Base-by-base conservation (phyloP, 1,140 invertebrate species). In the Cotesia chilonis region DNA sequence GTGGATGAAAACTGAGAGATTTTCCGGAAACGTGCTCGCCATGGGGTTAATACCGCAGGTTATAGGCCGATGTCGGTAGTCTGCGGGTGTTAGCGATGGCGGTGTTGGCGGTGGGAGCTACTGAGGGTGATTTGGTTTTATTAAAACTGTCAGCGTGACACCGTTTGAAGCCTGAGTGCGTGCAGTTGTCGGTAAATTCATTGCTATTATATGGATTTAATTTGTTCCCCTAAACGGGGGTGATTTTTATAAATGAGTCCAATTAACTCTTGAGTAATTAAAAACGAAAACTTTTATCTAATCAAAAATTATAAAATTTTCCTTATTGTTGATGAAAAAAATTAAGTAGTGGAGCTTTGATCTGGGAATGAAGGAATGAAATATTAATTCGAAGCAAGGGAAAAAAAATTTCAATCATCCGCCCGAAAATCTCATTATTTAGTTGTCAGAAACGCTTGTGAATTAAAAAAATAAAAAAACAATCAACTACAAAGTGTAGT, bases 101-200 rank as follows among this genome's bases (percentile, higher is more conserved):
- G 70, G 35, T 66, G 60, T 65, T 60, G 38, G 60, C 41, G 72
- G 73, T 64, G 63, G 70, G 69, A 63, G 65, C 70, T 68, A 60
- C 64, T 64, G 72, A 61, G 61, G 70, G 70, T 73, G 75, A 76
- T 76, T 74, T 67, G 69, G 74, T 68, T 78, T 77, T 76, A 77
- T 78, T 78, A 77, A 78, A 78, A 78, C 68, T 73, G 77, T 75
- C 75, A 73, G 71, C 57, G 37, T 12, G 35, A 60, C 71, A 47
- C 17, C 51, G 74, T 71, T 73, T 75, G 71, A 75, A 72, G 71
- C 71, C 63, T 67, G 63, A 59, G 72, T 70, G 74, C 68, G 72
- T 74, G 72, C 75, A 74, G 61, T 76, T 76, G 75, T 76, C 72
- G 63, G 68, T 60, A 74, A 47, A 74, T 76, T 76, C 70, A 76